Percentiles rank a stretch among this genome's conserved stretches.
Conservation (phyloP, 2,797 vertebrate genomes). For the Rhodeus uyekii region DNA sequence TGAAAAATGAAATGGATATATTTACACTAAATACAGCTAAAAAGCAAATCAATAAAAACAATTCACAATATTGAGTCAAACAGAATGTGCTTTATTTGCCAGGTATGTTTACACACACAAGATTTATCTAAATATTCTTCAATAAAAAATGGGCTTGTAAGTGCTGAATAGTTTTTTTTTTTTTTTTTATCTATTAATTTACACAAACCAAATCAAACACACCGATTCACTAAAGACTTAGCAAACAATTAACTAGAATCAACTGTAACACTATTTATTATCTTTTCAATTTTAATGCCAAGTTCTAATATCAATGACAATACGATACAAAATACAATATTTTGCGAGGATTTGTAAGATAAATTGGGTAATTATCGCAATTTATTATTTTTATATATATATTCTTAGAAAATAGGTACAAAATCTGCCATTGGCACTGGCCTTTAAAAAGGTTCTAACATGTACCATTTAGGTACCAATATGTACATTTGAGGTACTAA, state of each 20-base stretch:
- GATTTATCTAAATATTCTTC: not conserved
- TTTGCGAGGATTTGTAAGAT: no score
- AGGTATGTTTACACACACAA: no score
- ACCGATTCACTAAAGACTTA: not conserved
- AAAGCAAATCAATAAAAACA: not conserved
- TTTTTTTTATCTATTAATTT: not conserved
- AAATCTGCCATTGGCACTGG: not conserved
- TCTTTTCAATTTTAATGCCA: not conserved
- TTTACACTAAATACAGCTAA: not conserved
- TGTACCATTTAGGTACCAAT: no score
- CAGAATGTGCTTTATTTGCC: no score
- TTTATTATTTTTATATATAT: no score
- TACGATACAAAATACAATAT: no score
- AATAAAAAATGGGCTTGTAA: not conserved
- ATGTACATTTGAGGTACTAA: no score
- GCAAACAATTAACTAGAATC: not conserved
- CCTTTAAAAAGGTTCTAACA: no score
- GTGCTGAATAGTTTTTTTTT: not conserved
- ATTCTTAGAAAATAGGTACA: not conserved
- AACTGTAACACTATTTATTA: not conserved
- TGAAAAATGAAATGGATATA: not conserved
- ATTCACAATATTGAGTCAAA: not conserved
- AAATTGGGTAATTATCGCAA: no score
- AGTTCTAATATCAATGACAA: not conserved
- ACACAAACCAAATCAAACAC: not conserved